Evolutionary conservation across 2,113 vertebrate genomes (phyloP), one percentile per base, ranked within the genome.

Genomic region (Lucifuga dentata): DNA sequence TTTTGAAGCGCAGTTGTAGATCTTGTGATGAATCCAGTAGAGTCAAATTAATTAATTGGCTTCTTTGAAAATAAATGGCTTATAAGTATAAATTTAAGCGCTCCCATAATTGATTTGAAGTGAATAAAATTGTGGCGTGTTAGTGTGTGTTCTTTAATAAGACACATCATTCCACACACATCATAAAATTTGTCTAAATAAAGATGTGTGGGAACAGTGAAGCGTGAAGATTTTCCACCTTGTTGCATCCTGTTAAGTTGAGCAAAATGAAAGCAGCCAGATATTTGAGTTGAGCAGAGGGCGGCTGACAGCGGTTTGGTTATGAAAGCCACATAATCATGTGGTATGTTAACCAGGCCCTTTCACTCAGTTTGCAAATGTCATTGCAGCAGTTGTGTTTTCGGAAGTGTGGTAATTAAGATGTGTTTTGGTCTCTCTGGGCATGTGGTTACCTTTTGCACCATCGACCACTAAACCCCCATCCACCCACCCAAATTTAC

Each of bases 171-270:
- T 38, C 3, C 44, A 19, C 17, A 48, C 44, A 44, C 23, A 63
- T 13, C 6, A 13, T 6, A 12, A 49, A 15, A 60, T 63, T 20
- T 48, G 48, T 44, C 36, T 32, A 17, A 52, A 78, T 19, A 20
- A 4, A 40, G 26, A 20, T 23, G n/a, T 16, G 16, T 46, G 13
- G 5, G 61, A 53, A 24, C 16, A 15, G 1, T 3, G 12, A 46
- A 21, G 12, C 9, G 9, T 38, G 9, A n/a, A 45, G 16, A 19
- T 51, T 58, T 69, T 59, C 19, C 32, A 3, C 56, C 16, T 12
- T 12, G 23, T 13, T 66, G 24, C 41, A 58, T 10, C 33, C 15
- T 60, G 40, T 46, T 70, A 1, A 69, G 77, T 44, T 66, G 29
- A 67, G 33, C 13, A 32, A 24, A 21, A 49, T 19, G 6, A 43